phyloP scores from a whole-genome alignment of 2,797 vertebrate genomes.

The Sebastes diploproa region DNA sequence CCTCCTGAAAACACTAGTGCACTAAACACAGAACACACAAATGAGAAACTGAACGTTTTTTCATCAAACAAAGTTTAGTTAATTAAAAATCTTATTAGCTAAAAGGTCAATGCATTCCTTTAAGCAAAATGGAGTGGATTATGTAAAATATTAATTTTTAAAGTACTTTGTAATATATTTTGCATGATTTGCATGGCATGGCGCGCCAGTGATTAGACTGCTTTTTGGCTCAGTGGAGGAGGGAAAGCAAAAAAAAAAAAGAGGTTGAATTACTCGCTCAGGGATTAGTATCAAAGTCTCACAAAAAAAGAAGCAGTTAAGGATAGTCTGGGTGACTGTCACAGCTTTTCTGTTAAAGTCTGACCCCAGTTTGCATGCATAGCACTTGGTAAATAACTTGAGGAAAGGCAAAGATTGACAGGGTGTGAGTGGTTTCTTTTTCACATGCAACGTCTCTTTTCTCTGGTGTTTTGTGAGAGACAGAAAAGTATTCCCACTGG shows the following conservation, averaged over 20 bases:
- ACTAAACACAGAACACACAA: background rate
- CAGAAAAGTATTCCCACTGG: slow-evolving; percentile 56
- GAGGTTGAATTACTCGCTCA: slow-evolving; percentile 2
- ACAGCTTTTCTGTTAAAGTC: background rate
- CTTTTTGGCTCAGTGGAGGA: slow-evolving; percentile 11
- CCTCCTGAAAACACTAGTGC: background rate
- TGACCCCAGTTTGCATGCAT: background rate
- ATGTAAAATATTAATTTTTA: slow-evolving; percentile 34
- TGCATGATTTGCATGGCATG: slow-evolving; percentile 40
- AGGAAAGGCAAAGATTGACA: slow-evolving; percentile 11
- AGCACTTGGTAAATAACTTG: background rate
- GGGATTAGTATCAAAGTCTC: slow-evolving; percentile 23
- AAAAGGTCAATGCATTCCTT: slow-evolving; percentile 55
- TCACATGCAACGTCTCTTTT: slow-evolving; percentile 13
- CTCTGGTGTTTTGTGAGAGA: slow-evolving; percentile 40
- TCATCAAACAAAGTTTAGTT: slow-evolving; percentile 29
- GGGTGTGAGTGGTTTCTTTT: slow-evolving; percentile 26
- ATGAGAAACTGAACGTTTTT: slow-evolving; percentile 13
- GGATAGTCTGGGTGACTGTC: background rate
- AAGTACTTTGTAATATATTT: slow-evolving; percentile 46
- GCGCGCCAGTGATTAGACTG: slow-evolving; percentile 24
- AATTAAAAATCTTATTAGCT: slow-evolving; percentile 49
- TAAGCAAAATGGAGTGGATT: slow-evolving; percentile 45
- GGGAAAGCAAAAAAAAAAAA: background rate
- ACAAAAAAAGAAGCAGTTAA: background rate